These are phyloP conservation scores for Drosophila truncata DNA, from an alignment of 1,140 invertebrate genomes.

Conservation along the genomic window DNA sequence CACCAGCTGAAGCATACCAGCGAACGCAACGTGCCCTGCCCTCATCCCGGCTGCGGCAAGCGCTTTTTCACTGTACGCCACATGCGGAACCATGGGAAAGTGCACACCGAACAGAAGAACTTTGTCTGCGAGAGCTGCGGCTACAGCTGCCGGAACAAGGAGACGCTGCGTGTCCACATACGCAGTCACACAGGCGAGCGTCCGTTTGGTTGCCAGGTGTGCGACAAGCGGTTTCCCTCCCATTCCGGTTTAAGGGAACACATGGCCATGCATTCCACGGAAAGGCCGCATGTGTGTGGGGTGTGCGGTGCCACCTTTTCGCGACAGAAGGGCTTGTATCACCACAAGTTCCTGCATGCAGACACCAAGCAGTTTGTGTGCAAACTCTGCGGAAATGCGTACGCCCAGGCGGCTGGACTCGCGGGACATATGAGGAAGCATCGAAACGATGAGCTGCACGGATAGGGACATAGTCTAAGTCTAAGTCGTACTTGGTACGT, in stretches of 20 bases:
- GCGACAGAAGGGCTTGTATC: conserved; percentile 90
- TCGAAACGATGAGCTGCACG: conserved; percentile 66
- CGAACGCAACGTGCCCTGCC: conserved; percentile 68
- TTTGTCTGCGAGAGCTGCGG: conserved; percentile 80
- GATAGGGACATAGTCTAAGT: conserved; percentile 15
- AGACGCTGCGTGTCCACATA: conserved; percentile 93
- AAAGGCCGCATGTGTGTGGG: conserved; percentile 91
- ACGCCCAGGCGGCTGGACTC: conserved; percentile 77
- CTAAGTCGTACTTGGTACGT: conserved; percentile 11
- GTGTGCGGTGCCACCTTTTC: conserved; percentile 92
- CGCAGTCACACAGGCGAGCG: conserved; percentile 93
- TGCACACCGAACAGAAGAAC: conserved; percentile 78
- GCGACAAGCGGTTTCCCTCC: conserved; percentile 92
- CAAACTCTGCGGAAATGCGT: conserved; percentile 78
- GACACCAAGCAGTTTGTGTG: conserved; percentile 79
- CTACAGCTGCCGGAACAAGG: conserved; percentile 89
- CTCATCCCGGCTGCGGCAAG: conserved; percentile 69
- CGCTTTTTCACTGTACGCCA: conserved; percentile 67
- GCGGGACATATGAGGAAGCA: conserved; percentile 86
- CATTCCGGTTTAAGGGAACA: conserved; percentile 75
- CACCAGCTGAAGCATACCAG: conserved; percentile 69
- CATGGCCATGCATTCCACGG: conserved; percentile 92
- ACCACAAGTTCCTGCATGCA: conserved; percentile 77
- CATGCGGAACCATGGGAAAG: conserved; percentile 72
- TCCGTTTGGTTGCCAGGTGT: conserved; percentile 91